Percentiles rank a stretch among this genome's conserved stretches.
Evolutionary conservation across 2,888 invertebrate species (phyloP).

Genomic region (Dusona sp.): DNA sequence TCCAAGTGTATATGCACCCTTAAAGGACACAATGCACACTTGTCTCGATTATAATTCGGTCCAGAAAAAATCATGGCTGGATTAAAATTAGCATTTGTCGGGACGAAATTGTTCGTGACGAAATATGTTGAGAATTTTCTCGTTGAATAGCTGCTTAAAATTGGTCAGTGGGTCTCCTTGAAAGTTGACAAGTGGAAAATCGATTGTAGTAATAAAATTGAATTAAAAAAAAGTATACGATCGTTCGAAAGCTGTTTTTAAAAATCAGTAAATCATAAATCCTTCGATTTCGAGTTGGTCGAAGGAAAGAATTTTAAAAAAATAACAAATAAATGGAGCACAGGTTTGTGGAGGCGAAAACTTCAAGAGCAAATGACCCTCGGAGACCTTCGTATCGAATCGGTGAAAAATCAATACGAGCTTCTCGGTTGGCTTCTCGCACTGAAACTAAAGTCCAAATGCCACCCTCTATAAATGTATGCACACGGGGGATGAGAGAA

Average conservation of each 20-base stretch:
- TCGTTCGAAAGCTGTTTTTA: not conserved
- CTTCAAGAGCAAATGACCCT: conserved; percentile 69
- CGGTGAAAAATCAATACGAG: conserved; percentile 68
- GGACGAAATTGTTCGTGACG: not conserved
- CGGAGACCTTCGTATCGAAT: conserved; percentile 69
- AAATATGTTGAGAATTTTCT: not conserved
- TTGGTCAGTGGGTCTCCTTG: conserved; percentile 32
- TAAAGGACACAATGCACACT: too few species aligned
- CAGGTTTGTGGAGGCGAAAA: conserved; percentile 37
- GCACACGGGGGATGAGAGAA: not conserved
- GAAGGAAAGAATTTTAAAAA: not conserved
- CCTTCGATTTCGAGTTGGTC: not conserved
- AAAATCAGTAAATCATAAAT: not conserved
- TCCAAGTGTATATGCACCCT: too few species aligned
- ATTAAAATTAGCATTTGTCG: not conserved
- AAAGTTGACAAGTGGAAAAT: not conserved
- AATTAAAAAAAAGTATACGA: not conserved
- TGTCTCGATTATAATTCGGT: not conserved
- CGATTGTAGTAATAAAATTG: not conserved
- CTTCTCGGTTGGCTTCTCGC: conserved; percentile 66
- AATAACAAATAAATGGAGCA: not conserved
- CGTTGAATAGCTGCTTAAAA: not conserved
- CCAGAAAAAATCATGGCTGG: not conserved
- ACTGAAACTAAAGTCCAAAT: conserved; percentile 57
- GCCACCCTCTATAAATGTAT: conserved; percentile 42